Percentiles rank a stretch among this genome's conserved stretches.
These are phyloP conservation scores for Lycocorax pyrrhopterus DNA, from an alignment of 2,113 vertebrate genomes.

Conservation along the genomic window DNA sequence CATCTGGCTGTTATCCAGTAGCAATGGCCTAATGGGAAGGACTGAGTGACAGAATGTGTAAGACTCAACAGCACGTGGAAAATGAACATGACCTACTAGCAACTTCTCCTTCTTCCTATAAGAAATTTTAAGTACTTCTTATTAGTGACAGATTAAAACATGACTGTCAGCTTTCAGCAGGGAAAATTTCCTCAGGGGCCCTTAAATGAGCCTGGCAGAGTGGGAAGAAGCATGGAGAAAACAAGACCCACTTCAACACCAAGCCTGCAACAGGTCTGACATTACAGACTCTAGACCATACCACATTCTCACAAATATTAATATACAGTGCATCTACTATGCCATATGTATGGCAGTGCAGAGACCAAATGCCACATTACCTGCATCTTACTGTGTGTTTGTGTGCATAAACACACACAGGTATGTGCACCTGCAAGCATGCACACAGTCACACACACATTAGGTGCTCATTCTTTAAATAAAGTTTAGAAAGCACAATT, in stretches of 20 bases:
- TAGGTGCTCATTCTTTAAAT: background rate
- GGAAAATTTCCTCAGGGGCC: background rate
- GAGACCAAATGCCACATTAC: background rate
- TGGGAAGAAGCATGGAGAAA: background rate
- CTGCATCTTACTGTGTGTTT: background rate
- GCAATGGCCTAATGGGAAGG: background rate
- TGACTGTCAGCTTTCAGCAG: background rate
- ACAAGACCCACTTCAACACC: background rate
- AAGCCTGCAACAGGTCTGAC: background rate
- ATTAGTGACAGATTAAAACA: background rate
- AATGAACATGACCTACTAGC: background rate
- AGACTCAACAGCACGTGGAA: background rate
- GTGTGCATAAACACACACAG: background rate
- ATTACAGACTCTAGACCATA: background rate
- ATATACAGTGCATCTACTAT: too few relatives aligned
- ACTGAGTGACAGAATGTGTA: background rate
- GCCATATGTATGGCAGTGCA: background rate
- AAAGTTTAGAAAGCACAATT: background rate
- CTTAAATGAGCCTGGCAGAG: background rate
- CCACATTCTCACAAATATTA: background rate
- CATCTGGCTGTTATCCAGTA: background rate
- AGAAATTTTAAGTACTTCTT: background rate
- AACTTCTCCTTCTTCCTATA: background rate
- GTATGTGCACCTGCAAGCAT: background rate
- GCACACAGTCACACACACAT: accelerated